Percentiles rank a stretch among this genome's conserved stretches.
phyloP scores from a whole-genome alignment of 1,140 invertebrate genomes.

The Elymnias hypermnestra region DNA sequence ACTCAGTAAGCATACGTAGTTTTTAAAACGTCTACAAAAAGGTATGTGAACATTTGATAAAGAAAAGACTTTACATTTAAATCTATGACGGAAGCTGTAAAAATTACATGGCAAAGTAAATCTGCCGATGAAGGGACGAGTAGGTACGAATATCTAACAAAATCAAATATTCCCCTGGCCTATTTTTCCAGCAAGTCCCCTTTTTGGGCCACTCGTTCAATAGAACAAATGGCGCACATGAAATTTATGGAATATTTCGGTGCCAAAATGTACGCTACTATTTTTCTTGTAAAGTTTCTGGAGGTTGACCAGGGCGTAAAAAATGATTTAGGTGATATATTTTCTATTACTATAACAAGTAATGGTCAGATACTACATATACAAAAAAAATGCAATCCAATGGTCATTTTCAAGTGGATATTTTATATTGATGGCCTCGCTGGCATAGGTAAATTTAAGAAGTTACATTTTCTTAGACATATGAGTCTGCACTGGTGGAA shows the following conservation, averaged over 20 bases:
- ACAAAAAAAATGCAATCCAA: too few relatives aligned
- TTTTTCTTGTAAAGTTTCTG: conserved; percentile 5
- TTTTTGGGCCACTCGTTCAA: conserved; percentile 33
- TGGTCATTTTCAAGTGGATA: too few relatives aligned
- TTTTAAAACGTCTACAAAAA: too few relatives aligned
- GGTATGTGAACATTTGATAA: too few relatives aligned
- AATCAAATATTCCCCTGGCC: conserved; percentile 32
- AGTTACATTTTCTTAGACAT: too few relatives aligned
- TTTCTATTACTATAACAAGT: too few relatives aligned
- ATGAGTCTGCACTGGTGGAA: too few relatives aligned
- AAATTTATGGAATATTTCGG: conserved; percentile 47
- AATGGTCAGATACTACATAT: too few relatives aligned
- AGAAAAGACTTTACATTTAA: too few relatives aligned
- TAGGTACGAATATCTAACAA: conserved; percentile 23
- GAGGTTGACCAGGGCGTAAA: not conserved
- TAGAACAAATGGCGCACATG: conserved; percentile 61
- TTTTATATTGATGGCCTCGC: too few relatives aligned
- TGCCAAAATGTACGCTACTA: conserved; percentile 10
- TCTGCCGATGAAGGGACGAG: conserved; percentile 15
- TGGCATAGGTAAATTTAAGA: too few relatives aligned
- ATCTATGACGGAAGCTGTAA: conserved; percentile 21
- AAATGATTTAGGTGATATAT: not conserved
- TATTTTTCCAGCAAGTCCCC: conserved; percentile 41
- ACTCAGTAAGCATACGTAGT: too few relatives aligned
- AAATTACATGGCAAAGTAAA: conserved; percentile 22